phyloP scores from a whole-genome alignment of 1,140 invertebrate species.

The Lineus longissimus region DNA sequence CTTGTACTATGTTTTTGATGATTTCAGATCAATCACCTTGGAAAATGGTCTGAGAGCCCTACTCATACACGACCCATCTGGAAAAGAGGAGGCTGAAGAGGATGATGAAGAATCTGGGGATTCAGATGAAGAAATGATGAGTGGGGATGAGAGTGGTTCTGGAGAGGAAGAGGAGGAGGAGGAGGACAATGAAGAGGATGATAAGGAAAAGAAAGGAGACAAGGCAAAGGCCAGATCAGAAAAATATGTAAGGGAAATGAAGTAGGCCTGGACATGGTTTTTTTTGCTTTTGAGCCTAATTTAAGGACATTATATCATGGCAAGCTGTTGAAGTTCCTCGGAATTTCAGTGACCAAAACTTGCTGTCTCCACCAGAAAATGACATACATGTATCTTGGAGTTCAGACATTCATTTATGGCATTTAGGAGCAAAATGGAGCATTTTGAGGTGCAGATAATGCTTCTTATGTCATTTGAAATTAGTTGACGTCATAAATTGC shows the following conservation, averaged over 20 bases:
- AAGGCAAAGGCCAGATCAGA: constrained; percentile 7
- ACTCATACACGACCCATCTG: constrained; percentile 32
- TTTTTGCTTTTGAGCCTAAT: background rate
- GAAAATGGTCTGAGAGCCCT: constrained; percentile 35
- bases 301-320: background rate
- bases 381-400: no score
- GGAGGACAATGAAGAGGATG: constrained; percentile 10
- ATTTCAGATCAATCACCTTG: constrained; percentile 27
- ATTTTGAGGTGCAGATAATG: no score
- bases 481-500: no score
- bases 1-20: background rate
- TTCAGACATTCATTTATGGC: no score
- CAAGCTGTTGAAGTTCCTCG: no score
- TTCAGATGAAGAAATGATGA: constrained; percentile 7
- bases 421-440: no score
- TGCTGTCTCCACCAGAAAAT: no score
- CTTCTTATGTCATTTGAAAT: no score
- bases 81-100: constrained; percentile 13
- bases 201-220: constrained; percentile 13
- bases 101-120: constrained; percentile 8
- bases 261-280: constrained; percentile 5
- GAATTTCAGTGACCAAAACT: no score
- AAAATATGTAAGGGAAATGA: constrained; percentile 16
- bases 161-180: background rate
- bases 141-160: background rate